Evolutionary conservation across 2,888 invertebrate species (phyloP).

Genomic region (Coelinius sp.): DNA sequence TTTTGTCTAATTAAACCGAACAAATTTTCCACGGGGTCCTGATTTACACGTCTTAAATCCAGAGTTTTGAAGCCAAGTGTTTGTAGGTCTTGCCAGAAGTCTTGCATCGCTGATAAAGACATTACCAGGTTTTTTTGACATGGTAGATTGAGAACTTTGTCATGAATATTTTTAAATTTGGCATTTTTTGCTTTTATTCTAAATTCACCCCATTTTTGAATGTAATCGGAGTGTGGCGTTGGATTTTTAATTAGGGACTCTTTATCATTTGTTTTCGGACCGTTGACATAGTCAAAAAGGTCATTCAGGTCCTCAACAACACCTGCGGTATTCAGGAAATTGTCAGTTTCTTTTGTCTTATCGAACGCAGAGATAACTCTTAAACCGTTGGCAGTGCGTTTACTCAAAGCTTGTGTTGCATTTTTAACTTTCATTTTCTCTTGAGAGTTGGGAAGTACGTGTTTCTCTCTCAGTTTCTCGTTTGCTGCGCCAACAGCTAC

Average conservation of each 20-base stretch:
- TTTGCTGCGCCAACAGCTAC: background rate
- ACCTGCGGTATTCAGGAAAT: background rate
- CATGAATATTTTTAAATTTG: background rate
- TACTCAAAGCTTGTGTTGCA: background rate
- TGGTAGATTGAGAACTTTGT: conserved; percentile 4
- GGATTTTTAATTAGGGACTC: background rate
- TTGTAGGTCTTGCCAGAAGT: conserved; percentile 20
- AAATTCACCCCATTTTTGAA: conserved; percentile 17
- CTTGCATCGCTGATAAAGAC: conserved; percentile 23
- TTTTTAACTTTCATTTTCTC: background rate
- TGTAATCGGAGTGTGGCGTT: background rate
- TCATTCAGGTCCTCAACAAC: conserved; percentile 7
- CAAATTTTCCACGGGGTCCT: conserved; percentile 28
- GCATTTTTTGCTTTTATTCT: background rate
- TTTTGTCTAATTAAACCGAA: conserved; percentile 16
- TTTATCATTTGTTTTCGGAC: conserved; percentile 8
- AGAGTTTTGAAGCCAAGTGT: background rate
- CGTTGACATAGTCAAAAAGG: conserved; percentile 24
- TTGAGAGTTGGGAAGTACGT: conserved; percentile 20
- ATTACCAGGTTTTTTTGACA: conserved; percentile 26
- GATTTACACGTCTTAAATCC: conserved; percentile 10
- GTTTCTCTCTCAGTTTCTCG: conserved; percentile 13
- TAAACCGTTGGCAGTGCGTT: background rate
- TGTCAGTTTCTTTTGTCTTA: background rate
- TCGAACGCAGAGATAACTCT: background rate